Base-by-base conservation (phyloP, 2,113 vertebrate genomes). In the Alaudala cheleensis region DNA sequence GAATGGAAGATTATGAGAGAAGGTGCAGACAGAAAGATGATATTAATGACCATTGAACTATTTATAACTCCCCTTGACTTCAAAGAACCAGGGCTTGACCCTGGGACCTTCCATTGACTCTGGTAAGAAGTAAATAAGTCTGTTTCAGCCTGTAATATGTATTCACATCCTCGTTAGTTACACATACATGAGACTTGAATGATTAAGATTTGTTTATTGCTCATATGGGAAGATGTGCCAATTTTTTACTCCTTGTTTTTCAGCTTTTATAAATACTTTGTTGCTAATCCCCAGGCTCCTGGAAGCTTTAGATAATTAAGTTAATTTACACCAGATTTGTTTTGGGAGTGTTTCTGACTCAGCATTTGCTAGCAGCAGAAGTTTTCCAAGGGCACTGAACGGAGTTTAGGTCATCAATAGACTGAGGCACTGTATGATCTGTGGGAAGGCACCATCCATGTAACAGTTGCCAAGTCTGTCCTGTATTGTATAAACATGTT, bases 291-390 rank as follows among this genome's bases (percentile, higher is more conserved):
- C 17, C 17, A 86, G 72, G 76, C 90, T 94, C 78, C 54, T 92
- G 69, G 81, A 92, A 90, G 61, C 69, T 91, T 95, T 88, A 65
- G 84, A 73, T 97, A 97, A 97, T 96, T 93, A 91, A 91, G 47
- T 88, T 83, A 95, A 95, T 97, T 96, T 93, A 58, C 50, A 88
- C 45, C 94, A 95, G 95, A 93, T 96, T 96, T 97, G 85, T 97
- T 97, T 97, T 79, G 90, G 33, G 86, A 95, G 47, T 74, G 39
- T 95, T 95, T 95, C 88, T 90, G 83, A 88, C 93, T 96, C 88
- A 89, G 93, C 95, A 95, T 96, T 97, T 97, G 96, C 79, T 88
- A 78, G 82, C 72, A 93, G 95, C 95, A 94, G 96, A 96, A 96
- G 89, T 95, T 96, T 96, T 96, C 79, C 97, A 96, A 97, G 97